These are phyloP conservation scores for Littorina saxatilis DNA, from an alignment of 1,140 invertebrate species.

Conservation along the genomic window DNA sequence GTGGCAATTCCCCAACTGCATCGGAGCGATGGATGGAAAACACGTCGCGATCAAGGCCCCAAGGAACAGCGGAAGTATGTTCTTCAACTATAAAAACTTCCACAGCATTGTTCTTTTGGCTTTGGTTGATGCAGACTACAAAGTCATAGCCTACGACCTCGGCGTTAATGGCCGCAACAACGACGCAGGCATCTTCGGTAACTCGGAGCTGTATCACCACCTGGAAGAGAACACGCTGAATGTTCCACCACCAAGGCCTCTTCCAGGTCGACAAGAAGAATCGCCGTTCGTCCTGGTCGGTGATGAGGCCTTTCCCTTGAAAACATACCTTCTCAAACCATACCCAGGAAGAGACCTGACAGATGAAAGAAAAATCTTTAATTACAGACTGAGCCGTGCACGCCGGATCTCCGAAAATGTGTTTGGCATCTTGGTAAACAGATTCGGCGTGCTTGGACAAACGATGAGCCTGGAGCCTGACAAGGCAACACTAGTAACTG, in stretches of 20 bases:
- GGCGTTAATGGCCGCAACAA: background rate
- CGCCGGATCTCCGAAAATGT: conserved; percentile 55
- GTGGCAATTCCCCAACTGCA: conserved; percentile 75
- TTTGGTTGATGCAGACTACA: conserved; percentile 72
- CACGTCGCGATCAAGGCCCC: conserved; percentile 72
- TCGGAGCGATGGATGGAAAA: conserved; percentile 76
- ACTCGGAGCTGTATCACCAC: conserved; percentile 16
- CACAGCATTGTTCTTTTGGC: conserved; percentile 70
- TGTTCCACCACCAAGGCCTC: conserved; percentile 27
- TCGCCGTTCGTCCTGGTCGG: conserved; percentile 75
- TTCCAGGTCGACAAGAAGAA: background rate
- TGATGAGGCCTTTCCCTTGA: conserved; percentile 77
- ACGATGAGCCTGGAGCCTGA: conserved; percentile 32
- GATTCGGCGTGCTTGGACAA: conserved; percentile 40
- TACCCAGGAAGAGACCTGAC: conserved; percentile 57
- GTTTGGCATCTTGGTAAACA: conserved; percentile 44
- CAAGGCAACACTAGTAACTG: conserved; percentile 27
- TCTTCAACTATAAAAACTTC: conserved; percentile 72
- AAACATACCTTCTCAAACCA: conserved; percentile 73
- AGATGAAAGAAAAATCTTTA: conserved; percentile 66
- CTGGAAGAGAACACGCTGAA: conserved; percentile 20
- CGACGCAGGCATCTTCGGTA: background rate
- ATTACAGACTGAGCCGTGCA: conserved; percentile 74
- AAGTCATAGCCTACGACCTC: background rate
- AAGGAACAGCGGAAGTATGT: conserved; percentile 61